Evolutionary conservation across 1,140 invertebrate genomes (phyloP).

Genomic region (Leptoteleia sp.): DNA sequence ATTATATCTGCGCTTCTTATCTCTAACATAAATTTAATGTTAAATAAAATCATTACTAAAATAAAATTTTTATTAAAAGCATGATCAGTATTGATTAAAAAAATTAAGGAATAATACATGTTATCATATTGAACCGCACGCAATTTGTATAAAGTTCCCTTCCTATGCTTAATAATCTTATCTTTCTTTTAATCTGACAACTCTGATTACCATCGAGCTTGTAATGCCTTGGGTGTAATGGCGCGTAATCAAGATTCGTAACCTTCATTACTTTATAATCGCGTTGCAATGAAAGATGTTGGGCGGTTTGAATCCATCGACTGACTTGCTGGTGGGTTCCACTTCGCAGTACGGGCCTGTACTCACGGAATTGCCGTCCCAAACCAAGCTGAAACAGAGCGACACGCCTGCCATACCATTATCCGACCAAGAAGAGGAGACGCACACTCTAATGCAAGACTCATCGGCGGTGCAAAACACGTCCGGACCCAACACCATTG

Average conservation of each 20-base stretch:
- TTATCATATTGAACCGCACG: no score
- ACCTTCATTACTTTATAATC: constrained; percentile 78
- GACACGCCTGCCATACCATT: constrained; percentile 73
- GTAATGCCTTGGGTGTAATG: constrained; percentile 20
- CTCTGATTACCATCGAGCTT: constrained; percentile 46
- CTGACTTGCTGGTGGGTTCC: constrained; percentile 82
- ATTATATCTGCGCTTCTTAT: no score
- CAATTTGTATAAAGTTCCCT: no score
- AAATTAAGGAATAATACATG: no score
- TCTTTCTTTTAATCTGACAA: constrained; percentile 14
- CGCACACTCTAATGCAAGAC: constrained; percentile 78
- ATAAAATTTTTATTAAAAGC: no score
- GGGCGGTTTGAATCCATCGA: constrained; percentile 82
- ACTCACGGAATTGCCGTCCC: constrained; percentile 79
- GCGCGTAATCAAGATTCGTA: constrained; percentile 32
- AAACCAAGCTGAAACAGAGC: constrained; percentile 74
- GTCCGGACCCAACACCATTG: constrained; percentile 67
- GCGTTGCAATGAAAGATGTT: constrained; percentile 81
- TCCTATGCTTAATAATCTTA: no score
- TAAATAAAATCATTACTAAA: no score
- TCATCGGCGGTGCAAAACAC: constrained; percentile 65
- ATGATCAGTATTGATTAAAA: no score
- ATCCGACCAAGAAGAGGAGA: constrained; percentile 80
- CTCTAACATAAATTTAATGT: no score
- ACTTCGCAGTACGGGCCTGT: constrained; percentile 82